Conservation (phyloP, 2,888 invertebrate genomes). For the Perizoma flavofasciatum region DNA sequence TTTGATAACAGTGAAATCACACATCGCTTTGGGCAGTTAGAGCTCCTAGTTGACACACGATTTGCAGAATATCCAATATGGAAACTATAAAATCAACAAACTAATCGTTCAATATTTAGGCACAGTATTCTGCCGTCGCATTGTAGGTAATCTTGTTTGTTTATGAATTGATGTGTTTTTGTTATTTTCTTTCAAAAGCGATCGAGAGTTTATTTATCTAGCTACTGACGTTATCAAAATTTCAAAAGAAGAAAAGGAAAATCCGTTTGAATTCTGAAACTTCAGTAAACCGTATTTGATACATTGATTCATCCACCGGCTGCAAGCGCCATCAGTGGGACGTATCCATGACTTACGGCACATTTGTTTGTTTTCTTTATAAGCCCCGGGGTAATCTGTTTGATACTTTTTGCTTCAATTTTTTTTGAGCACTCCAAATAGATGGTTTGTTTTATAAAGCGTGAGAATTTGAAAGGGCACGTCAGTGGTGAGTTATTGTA, state of each 20-base stretch:
- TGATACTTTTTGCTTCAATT: conserved; percentile 57
- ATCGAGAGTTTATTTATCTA: too few relatives aligned
- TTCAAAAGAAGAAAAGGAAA: too few relatives aligned
- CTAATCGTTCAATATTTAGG: too few relatives aligned
- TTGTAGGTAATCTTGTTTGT: too few relatives aligned
- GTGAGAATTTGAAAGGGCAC: conserved; percentile 71
- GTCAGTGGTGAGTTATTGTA: conserved; percentile 53
- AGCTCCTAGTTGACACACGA: too few relatives aligned
- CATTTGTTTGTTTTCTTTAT: conserved; percentile 70
- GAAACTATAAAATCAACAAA: too few relatives aligned
- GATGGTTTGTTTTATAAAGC: conserved; percentile 64
- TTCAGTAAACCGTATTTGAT: neutral
- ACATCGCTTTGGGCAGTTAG: too few relatives aligned
- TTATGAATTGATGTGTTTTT: too few relatives aligned
- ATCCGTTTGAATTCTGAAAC: conserved; percentile 3
- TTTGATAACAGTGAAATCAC: neutral
- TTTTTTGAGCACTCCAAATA: conserved; percentile 64
- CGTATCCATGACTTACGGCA: conserved; percentile 60
- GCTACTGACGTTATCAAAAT: too few relatives aligned
- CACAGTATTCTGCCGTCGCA: too few relatives aligned
- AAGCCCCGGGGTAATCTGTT: conserved; percentile 60
- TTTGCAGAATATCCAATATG: too few relatives aligned
- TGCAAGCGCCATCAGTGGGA: conserved; percentile 30
- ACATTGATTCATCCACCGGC: conserved; percentile 20
- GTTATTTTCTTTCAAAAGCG: too few relatives aligned